Conservation (phyloP, 1,140 invertebrate genomes). For the Drosophila pruinosa region DNA sequence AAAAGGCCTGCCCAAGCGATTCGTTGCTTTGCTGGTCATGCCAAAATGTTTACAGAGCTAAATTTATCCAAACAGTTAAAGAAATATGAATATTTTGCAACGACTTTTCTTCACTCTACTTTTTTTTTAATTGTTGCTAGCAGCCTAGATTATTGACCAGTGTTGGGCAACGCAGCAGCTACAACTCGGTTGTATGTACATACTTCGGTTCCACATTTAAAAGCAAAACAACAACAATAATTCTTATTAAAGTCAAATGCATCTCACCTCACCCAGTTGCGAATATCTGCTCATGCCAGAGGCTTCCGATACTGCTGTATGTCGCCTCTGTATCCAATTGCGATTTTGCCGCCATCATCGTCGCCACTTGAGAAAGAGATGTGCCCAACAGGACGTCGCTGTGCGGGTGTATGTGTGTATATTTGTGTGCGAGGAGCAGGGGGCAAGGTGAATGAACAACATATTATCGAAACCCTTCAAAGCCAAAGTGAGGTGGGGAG, state of each 20-base stretch:
- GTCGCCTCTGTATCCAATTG: slow-evolving; percentile 27
- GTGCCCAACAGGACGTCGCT: slow-evolving; percentile 32
- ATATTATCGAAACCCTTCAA: slow-evolving; percentile 65
- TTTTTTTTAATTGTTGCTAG: not conserved
- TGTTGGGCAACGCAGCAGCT: not conserved
- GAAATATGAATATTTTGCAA: not conserved
- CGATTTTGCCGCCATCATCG: slow-evolving; percentile 35
- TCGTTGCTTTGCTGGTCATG: not conserved
- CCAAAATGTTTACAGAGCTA: not conserved
- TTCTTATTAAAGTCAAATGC: slow-evolving; percentile 32
- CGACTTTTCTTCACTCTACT: not conserved
- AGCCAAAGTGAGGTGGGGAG: slow-evolving; percentile 33
- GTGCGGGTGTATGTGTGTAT: slow-evolving; percentile 3
- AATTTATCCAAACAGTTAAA: not conserved
- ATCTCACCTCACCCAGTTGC: not conserved
- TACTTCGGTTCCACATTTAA: slow-evolving; percentile 10
- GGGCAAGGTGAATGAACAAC: slow-evolving; percentile 74
- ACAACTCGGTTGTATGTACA: slow-evolving; percentile 1
- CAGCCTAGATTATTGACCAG: not conserved
- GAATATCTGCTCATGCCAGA: not conserved
- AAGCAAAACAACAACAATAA: slow-evolving; percentile 14
- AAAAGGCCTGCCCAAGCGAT: slow-evolving; percentile 35
- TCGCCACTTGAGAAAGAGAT: slow-evolving; percentile 43
- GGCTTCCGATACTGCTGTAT: not conserved
- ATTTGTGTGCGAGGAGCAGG: not conserved